A percentile compares a stretch with the other conserved stretches of the same genome.
These are phyloP conservation scores for Drosophila bocki DNA, from an alignment of 1,140 invertebrate genomes.

Conservation along the genomic window DNA sequence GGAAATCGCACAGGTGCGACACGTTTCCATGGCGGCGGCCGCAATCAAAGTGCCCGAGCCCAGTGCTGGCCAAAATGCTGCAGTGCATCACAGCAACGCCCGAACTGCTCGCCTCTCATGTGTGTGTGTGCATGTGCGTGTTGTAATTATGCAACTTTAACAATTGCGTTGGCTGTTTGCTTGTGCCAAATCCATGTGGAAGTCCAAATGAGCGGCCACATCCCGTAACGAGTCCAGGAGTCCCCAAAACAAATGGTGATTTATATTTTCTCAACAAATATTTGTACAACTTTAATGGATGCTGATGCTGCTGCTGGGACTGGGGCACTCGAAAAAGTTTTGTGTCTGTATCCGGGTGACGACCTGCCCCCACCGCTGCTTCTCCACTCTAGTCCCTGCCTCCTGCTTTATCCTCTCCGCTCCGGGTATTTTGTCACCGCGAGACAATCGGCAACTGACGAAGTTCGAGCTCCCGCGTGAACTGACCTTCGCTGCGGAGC, in stretches of 20 bases:
- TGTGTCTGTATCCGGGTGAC: constrained; percentile 58
- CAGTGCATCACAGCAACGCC: constrained; percentile 54
- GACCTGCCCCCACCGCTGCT: constrained; percentile 18
- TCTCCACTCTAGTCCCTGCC: constrained; percentile 5
- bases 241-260: constrained; percentile 26
- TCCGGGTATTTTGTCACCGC: constrained; percentile 9
- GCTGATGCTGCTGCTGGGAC: constrained; percentile 39
- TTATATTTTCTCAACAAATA: constrained; percentile 48
- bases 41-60: constrained; percentile 45
- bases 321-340: constrained; percentile 62
- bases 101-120: constrained; percentile 38
- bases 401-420: constrained; percentile 36
- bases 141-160: constrained; percentile 65
- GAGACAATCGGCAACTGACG: constrained; percentile 30
- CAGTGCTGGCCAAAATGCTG: constrained; percentile 26
- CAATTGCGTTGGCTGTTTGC: constrained; percentile 28
- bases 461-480: constrained; percentile 71
- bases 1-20: constrained; percentile 80
- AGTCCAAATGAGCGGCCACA: constrained; percentile 9
- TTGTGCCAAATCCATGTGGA: constrained; percentile 24
- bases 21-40: constrained; percentile 78
- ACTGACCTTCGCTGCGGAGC: constrained; percentile 71
- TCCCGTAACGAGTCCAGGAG: constrained; percentile 3
- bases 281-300: constrained; percentile 47
- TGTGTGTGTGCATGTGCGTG: constrained; percentile 11